phyloP scores from a whole-genome alignment of 2,113 vertebrate genomes.

The Trochalopteron elliotii region DNA sequence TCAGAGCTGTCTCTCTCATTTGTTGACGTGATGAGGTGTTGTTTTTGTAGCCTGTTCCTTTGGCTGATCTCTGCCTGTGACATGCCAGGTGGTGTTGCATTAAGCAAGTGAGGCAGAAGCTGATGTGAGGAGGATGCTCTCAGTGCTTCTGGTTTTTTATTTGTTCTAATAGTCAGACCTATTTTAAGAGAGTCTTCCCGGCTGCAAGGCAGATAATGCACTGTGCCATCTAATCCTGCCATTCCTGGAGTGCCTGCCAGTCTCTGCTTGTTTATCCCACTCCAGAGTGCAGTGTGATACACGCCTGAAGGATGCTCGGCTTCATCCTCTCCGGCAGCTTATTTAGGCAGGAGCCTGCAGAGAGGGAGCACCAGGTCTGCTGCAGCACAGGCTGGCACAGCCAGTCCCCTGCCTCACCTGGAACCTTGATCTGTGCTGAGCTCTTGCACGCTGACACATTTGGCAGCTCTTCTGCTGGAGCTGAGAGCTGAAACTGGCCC shows the following conservation, averaged over 20 bases:
- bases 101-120: constrained; percentile 9
- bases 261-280: neutral
- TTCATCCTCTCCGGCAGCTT: neutral
- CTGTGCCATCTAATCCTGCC: constrained; percentile 14
- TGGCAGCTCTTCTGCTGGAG: constrained; percentile 7
- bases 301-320: neutral
- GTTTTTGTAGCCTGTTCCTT: neutral
- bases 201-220: constrained; percentile 21
- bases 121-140: neutral
- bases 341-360: neutral
- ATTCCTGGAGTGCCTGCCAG: constrained; percentile 27
- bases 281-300: neutral
- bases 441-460: neutral
- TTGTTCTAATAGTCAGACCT: neutral
- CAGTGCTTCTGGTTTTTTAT: neutral
- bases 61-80: neutral
- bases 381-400: neutral
- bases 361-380: neutral
- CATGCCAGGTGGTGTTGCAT: neutral
- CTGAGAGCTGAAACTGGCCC: neutral
- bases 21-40: neutral
- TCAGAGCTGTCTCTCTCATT: neutral
- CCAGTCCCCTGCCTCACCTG: constrained; percentile 29
- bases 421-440: constrained; percentile 10
- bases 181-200: constrained; percentile 35